These are phyloP conservation scores for Cydia splendana DNA, from an alignment of 1,140 invertebrate genomes.

Conservation along the genomic window DNA sequence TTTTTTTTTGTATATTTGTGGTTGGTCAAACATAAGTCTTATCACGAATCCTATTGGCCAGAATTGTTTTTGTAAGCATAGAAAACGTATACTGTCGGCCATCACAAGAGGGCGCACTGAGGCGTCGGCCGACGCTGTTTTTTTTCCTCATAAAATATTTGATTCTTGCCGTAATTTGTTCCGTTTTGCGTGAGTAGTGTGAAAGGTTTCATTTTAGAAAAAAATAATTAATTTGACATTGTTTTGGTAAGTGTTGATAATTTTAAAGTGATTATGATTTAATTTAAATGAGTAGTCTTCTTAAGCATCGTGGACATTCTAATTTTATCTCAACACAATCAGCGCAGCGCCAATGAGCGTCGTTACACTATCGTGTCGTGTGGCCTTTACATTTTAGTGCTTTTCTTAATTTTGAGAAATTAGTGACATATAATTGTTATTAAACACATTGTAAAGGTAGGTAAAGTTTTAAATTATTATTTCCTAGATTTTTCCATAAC, in stretches of 20 bases:
- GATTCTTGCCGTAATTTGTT: slow-evolving; percentile 68
- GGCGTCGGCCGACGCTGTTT: slow-evolving; percentile 66
- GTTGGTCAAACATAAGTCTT: slow-evolving; percentile 45
- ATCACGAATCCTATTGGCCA: slow-evolving; percentile 47
- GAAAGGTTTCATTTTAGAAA: slow-evolving; percentile 58
- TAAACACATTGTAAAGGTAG: not conserved
- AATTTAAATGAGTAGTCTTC: slow-evolving; percentile 33
- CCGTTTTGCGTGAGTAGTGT: slow-evolving; percentile 64
- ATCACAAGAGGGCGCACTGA: slow-evolving; percentile 48
- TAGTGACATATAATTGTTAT: slow-evolving; percentile 16
- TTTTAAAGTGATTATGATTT: slow-evolving; percentile 28
- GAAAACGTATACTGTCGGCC: slow-evolving; percentile 64
- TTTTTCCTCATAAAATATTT: slow-evolving; percentile 67
- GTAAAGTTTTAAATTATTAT: not conserved
- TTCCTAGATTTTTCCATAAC: not conserved
- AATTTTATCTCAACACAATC: slow-evolving; percentile 23
- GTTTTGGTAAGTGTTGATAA: slow-evolving; percentile 65
- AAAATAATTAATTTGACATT: slow-evolving; percentile 55
- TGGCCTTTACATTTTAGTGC: slow-evolving; percentile 10
- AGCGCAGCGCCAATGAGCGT: slow-evolving; percentile 43
- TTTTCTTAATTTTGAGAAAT: not conserved
- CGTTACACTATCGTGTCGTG: slow-evolving; percentile 40
- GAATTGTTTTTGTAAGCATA: slow-evolving; percentile 30
- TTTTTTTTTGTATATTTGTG: slow-evolving; percentile 5
- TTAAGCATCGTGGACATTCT: slow-evolving; percentile 22